These are phyloP conservation scores for Coelogynopora nodosa DNA, from an alignment of 2,888 invertebrate species.

Conservation along the genomic window DNA sequence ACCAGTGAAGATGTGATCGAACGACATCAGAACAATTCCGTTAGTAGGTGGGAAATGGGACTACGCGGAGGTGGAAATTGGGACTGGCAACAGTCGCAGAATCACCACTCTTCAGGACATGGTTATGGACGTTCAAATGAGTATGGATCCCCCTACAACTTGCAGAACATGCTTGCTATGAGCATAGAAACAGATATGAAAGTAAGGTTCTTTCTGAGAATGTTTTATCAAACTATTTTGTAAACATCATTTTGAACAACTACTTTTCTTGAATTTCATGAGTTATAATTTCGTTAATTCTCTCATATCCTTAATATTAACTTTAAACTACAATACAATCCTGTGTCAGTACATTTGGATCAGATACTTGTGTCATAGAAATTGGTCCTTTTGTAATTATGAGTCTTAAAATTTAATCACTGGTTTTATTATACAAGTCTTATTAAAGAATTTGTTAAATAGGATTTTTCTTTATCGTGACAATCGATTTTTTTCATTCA, in stretches of 20 bases:
- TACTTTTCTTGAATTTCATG: no score
- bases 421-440: no score
- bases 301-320: no score
- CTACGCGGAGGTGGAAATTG: not conserved
- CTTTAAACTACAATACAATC: no score
- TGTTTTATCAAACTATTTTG: no score
- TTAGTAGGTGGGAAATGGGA: constrained; percentile 9
- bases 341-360: no score
- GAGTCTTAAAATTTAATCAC: no score
- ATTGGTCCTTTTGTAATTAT: no score
- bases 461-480: not conserved
- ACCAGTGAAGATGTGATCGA: not conserved
- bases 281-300: no score
- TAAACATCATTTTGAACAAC: no score
- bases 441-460: no score
- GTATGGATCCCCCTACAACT: not conserved
- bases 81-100: not conserved
- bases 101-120: not conserved
- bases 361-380: no score
- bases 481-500: not conserved
- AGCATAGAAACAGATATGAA: not conserved
- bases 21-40: not conserved
- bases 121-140: not conserved
- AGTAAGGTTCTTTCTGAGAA: not conserved
- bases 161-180: not conserved